Conservation (phyloP, 2,113 vertebrate genomes). For the Meriones unguiculatus region DNA sequence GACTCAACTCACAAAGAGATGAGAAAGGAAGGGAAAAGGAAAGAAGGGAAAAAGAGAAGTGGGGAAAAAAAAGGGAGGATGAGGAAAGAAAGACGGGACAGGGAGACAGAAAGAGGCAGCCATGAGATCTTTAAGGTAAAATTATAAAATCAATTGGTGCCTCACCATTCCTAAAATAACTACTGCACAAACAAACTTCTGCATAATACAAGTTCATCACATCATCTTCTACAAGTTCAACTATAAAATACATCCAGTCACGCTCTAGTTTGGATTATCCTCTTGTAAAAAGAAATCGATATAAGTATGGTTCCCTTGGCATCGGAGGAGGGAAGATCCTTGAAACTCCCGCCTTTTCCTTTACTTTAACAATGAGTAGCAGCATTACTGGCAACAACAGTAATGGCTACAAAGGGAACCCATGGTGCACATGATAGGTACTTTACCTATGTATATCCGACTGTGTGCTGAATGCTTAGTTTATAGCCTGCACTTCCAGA, state of each 20-base stretch:
- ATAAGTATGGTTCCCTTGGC: neutral
- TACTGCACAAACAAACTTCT: constrained; percentile 25
- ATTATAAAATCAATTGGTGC: neutral
- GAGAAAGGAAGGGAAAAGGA: too few relatives aligned
- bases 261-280: neutral
- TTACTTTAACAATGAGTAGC: neutral
- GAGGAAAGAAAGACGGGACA: neutral
- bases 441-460: neutral
- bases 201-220: neutral
- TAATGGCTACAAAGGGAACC: constrained; percentile 3
- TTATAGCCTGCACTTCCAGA: neutral
- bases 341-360: neutral
- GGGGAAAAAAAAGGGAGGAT: too few relatives aligned
- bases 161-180: neutral
- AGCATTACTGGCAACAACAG: constrained; percentile 51
- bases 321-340: constrained; percentile 4
- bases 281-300: constrained; percentile 42
- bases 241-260: constrained; percentile 1
- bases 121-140: constrained; percentile 37
- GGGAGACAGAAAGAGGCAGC: neutral
- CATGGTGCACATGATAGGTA: neutral
- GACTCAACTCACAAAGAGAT: neutral
- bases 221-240: neutral
- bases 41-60: neutral
- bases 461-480: neutral